These are phyloP conservation scores for Athalia circularis DNA, from an alignment of 2,888 invertebrate genomes.

Conservation along the genomic window DNA sequence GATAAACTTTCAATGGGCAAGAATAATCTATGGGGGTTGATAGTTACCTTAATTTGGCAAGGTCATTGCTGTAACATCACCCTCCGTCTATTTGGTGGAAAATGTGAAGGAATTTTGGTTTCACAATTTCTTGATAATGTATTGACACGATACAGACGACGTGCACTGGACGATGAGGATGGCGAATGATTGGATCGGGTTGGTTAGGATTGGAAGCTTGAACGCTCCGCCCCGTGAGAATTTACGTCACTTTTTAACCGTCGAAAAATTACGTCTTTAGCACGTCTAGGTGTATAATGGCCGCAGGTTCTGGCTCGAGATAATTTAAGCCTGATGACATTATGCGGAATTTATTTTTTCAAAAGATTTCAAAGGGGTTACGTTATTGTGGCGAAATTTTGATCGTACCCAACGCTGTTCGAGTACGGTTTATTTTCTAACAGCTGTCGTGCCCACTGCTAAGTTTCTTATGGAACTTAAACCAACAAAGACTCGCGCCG, in stretches of 20 bases:
- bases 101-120: too few species aligned
- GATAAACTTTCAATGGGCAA: slow-evolving; percentile 8
- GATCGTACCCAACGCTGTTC: neutral
- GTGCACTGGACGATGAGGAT: slow-evolving; percentile 54
- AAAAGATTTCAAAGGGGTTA: too few species aligned
- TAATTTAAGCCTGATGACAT: too few species aligned
- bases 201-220: slow-evolving; percentile 61
- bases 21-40: neutral
- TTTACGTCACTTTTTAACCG: slow-evolving; percentile 43
- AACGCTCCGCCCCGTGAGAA: slow-evolving; percentile 61
- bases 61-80: slow-evolving; percentile 62
- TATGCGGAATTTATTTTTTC: too few species aligned
- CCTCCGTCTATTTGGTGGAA: slow-evolving; percentile 29
- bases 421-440: slow-evolving; percentile 51
- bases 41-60: slow-evolving; percentile 65
- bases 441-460: slow-evolving; percentile 55
- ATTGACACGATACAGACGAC: slow-evolving; percentile 29
- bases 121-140: neutral
- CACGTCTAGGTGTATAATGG: too few species aligned
- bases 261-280: neutral
- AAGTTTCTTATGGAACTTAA: slow-evolving; percentile 21
- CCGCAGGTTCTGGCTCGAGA: too few species aligned
- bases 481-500: slow-evolving; percentile 51
- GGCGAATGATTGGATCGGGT: slow-evolving; percentile 57
- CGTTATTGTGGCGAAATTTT: slow-evolving; percentile 3